Conservation (phyloP, 2,797 vertebrate species). For the Distichodus sexfasciatus region DNA sequence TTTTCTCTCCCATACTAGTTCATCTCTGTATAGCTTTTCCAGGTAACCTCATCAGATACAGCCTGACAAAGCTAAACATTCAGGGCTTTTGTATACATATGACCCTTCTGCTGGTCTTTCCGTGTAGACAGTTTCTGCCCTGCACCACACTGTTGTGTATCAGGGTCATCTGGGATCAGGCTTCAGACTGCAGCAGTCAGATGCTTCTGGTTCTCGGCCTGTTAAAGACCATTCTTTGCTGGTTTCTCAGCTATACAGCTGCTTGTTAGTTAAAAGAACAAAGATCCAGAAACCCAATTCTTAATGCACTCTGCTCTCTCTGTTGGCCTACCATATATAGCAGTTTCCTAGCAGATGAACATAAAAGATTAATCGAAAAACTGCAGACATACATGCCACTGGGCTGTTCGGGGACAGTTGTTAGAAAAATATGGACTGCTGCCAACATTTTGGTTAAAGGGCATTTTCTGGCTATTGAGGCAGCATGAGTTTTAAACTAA, state of each 20-base stretch:
- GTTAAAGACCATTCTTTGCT: not conserved
- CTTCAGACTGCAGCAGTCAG: slow-evolving; percentile 30
- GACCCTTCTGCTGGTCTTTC: not conserved
- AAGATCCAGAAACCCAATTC: not conserved
- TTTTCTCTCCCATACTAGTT: not conserved
- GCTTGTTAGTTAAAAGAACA: not conserved
- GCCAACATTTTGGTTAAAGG: slow-evolving; percentile 31
- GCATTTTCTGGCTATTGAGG: slow-evolving; percentile 13
- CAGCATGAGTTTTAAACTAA: slow-evolving; percentile 1
- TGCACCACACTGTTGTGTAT: slow-evolving; percentile 30
- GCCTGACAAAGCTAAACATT: not conserved
- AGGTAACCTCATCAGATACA: not conserved
- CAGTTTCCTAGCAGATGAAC: not conserved
- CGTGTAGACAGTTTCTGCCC: slow-evolving; percentile 21
- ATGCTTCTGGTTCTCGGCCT: slow-evolving; percentile 13
- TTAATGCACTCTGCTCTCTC: not conserved
- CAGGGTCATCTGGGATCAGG: slow-evolving; percentile 40
- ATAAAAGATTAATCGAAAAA: slow-evolving; percentile 19
- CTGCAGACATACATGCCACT: not conserved
- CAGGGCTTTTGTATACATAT: slow-evolving; percentile 16
- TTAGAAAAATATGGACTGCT: slow-evolving; percentile 24
- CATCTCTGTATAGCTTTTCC: not conserved
- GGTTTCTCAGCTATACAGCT: not conserved
- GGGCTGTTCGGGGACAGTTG: slow-evolving; percentile 10
- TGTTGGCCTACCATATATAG: slow-evolving; percentile 5